Evolutionary conservation across 1,140 invertebrate genomes (phyloP).

Genomic region (Drosophila fuyamai): DNA sequence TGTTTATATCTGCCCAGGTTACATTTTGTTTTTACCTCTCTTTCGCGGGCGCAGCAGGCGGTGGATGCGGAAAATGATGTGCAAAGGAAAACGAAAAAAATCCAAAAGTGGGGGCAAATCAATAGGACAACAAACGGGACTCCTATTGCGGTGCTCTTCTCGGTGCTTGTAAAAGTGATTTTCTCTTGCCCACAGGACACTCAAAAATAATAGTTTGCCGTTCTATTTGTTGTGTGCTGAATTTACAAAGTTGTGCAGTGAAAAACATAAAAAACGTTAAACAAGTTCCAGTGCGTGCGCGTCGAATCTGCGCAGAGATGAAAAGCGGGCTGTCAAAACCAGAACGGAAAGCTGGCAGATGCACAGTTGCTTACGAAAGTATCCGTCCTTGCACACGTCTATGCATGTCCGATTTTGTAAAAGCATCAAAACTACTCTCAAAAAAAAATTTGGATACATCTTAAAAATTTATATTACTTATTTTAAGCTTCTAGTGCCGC

Average conservation of each 20-base stretch:
- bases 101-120: slow-evolving; percentile 47
- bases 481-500: too few species aligned
- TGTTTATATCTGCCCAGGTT: slow-evolving; percentile 19
- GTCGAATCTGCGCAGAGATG: slow-evolving; percentile 41
- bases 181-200: slow-evolving; percentile 4
- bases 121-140: slow-evolving; percentile 46
- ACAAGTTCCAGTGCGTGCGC: slow-evolving; percentile 49
- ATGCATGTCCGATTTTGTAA: background rate
- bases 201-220: slow-evolving; percentile 21
- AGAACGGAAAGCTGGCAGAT: slow-evolving; percentile 25
- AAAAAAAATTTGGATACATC: background rate
- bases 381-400: slow-evolving; percentile 9
- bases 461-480: too few species aligned
- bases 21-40: slow-evolving; percentile 21
- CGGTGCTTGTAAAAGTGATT: slow-evolving; percentile 12
- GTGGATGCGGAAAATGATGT: slow-evolving; percentile 9
- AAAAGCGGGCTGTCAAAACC: slow-evolving; percentile 36
- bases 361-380: slow-evolving; percentile 21
- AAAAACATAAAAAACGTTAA: slow-evolving; percentile 63
- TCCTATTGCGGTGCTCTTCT: slow-evolving; percentile 28
- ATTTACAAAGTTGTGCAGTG: slow-evolving; percentile 52
- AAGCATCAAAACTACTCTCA: background rate
- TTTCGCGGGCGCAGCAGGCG: slow-evolving; percentile 9
- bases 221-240: slow-evolving; percentile 42
- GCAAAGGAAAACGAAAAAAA: slow-evolving; percentile 19